phyloP scores from a whole-genome alignment of 2,888 invertebrate species.

The Eristalis pertinax region DNA sequence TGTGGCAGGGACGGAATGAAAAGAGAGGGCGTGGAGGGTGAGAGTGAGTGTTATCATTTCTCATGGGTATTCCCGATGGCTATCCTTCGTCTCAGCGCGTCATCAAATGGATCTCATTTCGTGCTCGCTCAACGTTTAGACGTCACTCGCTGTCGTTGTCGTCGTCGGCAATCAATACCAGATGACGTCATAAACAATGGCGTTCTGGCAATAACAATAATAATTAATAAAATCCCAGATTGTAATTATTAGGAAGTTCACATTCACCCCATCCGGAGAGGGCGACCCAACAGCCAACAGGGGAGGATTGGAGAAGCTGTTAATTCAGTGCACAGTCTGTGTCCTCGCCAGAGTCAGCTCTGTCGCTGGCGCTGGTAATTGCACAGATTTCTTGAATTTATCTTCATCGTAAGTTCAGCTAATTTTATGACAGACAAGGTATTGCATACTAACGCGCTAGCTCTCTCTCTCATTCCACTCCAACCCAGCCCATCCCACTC shows the following conservation, averaged over 20 bases:
- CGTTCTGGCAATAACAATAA: conserved; percentile 66
- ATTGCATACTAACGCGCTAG: conserved; percentile 67
- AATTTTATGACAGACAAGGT: conserved; percentile 71
- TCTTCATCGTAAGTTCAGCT: conserved; percentile 70
- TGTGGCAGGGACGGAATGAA: not conserved
- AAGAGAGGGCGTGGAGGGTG: not conserved
- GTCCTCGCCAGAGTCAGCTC: not conserved
- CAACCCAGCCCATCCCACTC: too few species aligned
- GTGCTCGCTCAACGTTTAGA: not conserved
- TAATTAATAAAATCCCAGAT: conserved; percentile 73
- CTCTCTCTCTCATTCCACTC: not conserved
- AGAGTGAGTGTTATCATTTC: conserved; percentile 56
- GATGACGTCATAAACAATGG: conserved; percentile 69
- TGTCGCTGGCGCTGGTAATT: conserved; percentile 58
- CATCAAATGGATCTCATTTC: conserved; percentile 36
- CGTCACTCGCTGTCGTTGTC: not conserved
- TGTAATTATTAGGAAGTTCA: conserved; percentile 65
- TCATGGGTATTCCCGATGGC: conserved; percentile 61
- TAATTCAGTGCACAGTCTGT: conserved; percentile 66
- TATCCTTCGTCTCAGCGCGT: conserved; percentile 8
- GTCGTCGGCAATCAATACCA: conserved; percentile 62
- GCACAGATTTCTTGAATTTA: conserved; percentile 69
- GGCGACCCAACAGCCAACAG: not conserved
- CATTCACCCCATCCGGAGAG: conserved; percentile 30
- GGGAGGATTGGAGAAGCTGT: conserved; percentile 37